Conservation (phyloP, 2,113 vertebrate species). For the Toxotes jaculatrix region DNA sequence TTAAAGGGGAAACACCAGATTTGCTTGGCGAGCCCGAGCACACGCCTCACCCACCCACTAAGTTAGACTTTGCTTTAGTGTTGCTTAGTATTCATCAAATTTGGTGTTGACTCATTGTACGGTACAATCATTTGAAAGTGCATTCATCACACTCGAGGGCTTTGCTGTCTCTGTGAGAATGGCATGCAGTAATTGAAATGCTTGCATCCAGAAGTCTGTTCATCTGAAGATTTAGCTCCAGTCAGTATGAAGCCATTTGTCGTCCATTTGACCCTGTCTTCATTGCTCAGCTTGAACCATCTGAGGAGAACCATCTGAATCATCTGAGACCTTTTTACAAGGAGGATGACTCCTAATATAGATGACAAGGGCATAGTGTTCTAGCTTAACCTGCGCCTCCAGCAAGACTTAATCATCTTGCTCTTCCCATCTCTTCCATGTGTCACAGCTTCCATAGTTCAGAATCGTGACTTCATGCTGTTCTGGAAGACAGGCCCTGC, state of each 20-base stretch:
- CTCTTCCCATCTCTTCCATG: slow-evolving; percentile 26
- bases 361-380: slow-evolving; percentile 45
- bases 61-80: slow-evolving; percentile 33
- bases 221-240: background rate
- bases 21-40: slow-evolving; percentile 38
- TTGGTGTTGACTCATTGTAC: slow-evolving; percentile 37
- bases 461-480: slow-evolving; percentile 35
- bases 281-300: slow-evolving; percentile 19
- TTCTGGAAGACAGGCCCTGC: slow-evolving; percentile 23
- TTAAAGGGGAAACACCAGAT: background rate
- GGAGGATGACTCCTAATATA: slow-evolving; percentile 47
- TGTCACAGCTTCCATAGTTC: slow-evolving; percentile 51
- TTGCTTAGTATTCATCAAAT: slow-evolving; percentile 27
- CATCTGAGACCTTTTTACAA: slow-evolving; percentile 38
- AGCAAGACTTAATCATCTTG: slow-evolving; percentile 51
- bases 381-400: slow-evolving; percentile 34
- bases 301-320: slow-evolving; percentile 13
- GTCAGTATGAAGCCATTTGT: background rate
- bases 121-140: slow-evolving; percentile 17
- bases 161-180: slow-evolving; percentile 22
- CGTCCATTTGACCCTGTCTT: slow-evolving; percentile 24
- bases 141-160: slow-evolving; percentile 11
- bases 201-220: background rate
- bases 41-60: slow-evolving; percentile 13
- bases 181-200: background rate